A percentile compares a stretch with the other conserved stretches of the same genome.
These are phyloP conservation scores for Leguminivora glycinivorella DNA, from an alignment of 1,140 invertebrate species.

Conservation along the genomic window DNA sequence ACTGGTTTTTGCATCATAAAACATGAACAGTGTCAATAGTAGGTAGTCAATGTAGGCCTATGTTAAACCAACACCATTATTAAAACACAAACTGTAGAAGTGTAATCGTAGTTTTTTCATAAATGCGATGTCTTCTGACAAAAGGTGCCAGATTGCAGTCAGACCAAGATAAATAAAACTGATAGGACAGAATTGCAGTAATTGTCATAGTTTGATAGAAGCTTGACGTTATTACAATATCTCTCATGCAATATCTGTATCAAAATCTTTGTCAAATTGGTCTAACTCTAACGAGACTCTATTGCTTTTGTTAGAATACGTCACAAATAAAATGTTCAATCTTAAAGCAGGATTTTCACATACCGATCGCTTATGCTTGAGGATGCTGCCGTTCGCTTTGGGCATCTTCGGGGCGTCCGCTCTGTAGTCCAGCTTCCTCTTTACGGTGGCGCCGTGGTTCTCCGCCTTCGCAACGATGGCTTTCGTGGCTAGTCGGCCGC, in stretches of 20 bases:
- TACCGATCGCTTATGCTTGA: slow-evolving; percentile 71
- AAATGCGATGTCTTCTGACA: background rate
- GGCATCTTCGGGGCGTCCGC: slow-evolving; percentile 53
- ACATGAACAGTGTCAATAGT: background rate
- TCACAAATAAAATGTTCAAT: background rate
- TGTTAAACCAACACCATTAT: background rate
- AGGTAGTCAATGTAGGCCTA: background rate
- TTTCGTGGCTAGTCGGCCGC: slow-evolving; percentile 61
- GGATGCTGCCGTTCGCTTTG: slow-evolving; percentile 65
- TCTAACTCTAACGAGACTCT: too few species aligned
- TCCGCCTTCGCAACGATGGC: slow-evolving; percentile 48
- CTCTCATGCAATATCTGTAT: too few species aligned
- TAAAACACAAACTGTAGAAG: background rate
- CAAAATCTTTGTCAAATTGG: too few species aligned
- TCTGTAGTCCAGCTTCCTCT: slow-evolving; percentile 64
- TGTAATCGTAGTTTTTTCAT: background rate
- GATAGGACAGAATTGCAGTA: too few species aligned
- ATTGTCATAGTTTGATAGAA: too few species aligned
- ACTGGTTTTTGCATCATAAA: background rate
- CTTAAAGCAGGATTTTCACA: slow-evolving; percentile 31
- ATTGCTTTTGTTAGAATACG: background rate
- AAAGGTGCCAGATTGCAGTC: background rate
- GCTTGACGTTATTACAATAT: too few species aligned
- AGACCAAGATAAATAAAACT: too few species aligned
- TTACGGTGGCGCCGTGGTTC: slow-evolving; percentile 47